Evolutionary conservation across 2,113 vertebrate genomes (phyloP).

Genomic region (Lampris incognitus): DNA sequence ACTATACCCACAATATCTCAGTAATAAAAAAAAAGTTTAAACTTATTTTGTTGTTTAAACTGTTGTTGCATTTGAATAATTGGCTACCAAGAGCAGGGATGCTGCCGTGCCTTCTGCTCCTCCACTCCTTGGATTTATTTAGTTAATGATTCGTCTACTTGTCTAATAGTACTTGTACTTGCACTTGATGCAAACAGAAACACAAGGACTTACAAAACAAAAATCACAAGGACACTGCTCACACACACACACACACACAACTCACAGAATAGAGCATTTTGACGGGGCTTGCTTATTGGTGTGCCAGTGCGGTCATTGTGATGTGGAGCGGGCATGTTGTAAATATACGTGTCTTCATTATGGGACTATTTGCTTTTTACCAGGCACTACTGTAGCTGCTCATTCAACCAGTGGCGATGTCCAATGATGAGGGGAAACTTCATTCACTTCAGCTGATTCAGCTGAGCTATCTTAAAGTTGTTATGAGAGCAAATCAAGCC

Average conservation of each 20-base stretch:
- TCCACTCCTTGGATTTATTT: too few species aligned
- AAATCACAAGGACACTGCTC: too few species aligned
- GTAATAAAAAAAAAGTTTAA: too few species aligned
- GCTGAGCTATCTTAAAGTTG: conserved; percentile 20
- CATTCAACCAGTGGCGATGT: conserved; percentile 49
- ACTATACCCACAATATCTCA: too few species aligned
- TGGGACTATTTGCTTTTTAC: conserved; percentile 27
- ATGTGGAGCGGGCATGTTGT: conserved; percentile 11
- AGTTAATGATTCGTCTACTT: too few species aligned
- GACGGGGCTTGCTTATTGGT: conserved; percentile 11
- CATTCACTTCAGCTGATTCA: conserved; percentile 32
- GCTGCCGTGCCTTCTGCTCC: too few species aligned
- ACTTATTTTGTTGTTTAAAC: too few species aligned
- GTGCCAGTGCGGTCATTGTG: conserved; percentile 30
- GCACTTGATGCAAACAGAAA: too few species aligned
- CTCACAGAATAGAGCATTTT: neutral
- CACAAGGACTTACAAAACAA: too few species aligned
- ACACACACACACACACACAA: conserved; percentile 1
- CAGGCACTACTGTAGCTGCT: conserved; percentile 12
- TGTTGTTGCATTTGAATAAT: too few species aligned
- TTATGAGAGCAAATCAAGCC: conserved; percentile 27
- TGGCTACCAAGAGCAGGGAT: too few species aligned
- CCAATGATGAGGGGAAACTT: conserved; percentile 21
- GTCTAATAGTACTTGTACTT: too few species aligned
- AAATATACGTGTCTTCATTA: conserved; percentile 28